Evolutionary conservation across 2,797 vertebrate genomes (phyloP).

Genomic region (Leucoraja ocellata): DNA sequence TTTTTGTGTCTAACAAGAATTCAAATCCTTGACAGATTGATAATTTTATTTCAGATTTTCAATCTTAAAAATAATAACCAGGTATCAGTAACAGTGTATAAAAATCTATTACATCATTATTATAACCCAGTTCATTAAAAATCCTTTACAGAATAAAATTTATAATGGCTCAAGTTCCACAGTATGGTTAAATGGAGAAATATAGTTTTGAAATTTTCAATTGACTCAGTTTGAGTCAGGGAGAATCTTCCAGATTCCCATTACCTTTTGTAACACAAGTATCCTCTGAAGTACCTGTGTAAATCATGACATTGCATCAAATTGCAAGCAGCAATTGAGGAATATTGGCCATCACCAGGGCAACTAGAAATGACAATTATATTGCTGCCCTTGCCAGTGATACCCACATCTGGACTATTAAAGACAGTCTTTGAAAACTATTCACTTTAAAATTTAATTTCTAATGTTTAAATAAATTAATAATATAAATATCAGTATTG

Average conservation of each 20-base stretch:
- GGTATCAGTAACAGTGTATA: background rate
- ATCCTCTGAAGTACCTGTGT: background rate
- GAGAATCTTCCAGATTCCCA: too few species aligned
- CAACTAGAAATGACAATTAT: background rate
- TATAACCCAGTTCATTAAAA: background rate
- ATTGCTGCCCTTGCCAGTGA: too few species aligned
- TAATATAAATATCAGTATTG: background rate
- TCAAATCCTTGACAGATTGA: too few species aligned
- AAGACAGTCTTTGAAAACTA: background rate
- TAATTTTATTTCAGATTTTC: too few species aligned
- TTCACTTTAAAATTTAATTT: background rate
- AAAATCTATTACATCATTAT: background rate
- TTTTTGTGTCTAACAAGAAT: too few species aligned
- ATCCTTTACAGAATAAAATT: background rate
- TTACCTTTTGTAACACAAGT: too few species aligned
- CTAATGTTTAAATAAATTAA: background rate
- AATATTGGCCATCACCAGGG: background rate
- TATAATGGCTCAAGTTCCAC: too few species aligned
- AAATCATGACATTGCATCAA: background rate
- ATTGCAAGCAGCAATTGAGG: too few species aligned
- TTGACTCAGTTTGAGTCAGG: too few species aligned
- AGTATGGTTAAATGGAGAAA: too few species aligned
- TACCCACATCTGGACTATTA: too few species aligned
- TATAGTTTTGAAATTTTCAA: too few species aligned
- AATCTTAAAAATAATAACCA: background rate